Base-by-base conservation (phyloP, 2,797 vertebrate species). In the Rousettus madagascariensis region DNA sequence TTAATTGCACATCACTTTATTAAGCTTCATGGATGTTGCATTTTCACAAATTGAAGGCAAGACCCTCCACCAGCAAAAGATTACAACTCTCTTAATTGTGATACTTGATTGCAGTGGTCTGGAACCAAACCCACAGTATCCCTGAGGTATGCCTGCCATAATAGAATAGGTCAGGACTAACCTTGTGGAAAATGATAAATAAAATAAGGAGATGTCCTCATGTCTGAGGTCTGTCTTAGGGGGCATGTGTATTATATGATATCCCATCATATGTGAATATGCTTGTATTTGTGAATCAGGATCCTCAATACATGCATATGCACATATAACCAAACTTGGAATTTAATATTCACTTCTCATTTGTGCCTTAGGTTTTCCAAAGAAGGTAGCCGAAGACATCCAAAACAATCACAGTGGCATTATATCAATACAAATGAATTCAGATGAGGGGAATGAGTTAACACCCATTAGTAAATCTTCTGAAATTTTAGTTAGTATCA, bases 401-500 rank as follows among this genome's bases (percentile, higher is more conserved):
- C 66, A 22, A 59, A 22, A 65, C 33, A 12, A 0, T 66, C 53
- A 9, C 12, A 24, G 33, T 55, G 30, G 4, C 30, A 5, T 71
- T 33, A 28, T 51, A 30, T 66, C 46, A 33, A 26, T 17, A 71
- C 51, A 38, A 2, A 30, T 92, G 68, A 61, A 78, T 77, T 97
- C 65, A 22, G 41, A 53, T 16, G 51, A 94, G 65, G 63, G 22
- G 91, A 94, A 46, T 16, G 51, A 19, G 9, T 41, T 87, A 49
- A 75, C 53, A 53, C 5, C 87, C 78, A 55, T 83, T 51, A 69
- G 28, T 53, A 63, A 30, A 38, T n/a, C 74, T 61, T 84, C 82
- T 91, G 46, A 88, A 75, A 89, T 79, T 85, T 86, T 94, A 13
- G 74, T 66, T 75, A 71, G 80, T 88, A 53, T 79, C 87, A 86